These are phyloP conservation scores for Amniataba percoides DNA, from an alignment of 2,797 vertebrate genomes.

Conservation along the genomic window DNA sequence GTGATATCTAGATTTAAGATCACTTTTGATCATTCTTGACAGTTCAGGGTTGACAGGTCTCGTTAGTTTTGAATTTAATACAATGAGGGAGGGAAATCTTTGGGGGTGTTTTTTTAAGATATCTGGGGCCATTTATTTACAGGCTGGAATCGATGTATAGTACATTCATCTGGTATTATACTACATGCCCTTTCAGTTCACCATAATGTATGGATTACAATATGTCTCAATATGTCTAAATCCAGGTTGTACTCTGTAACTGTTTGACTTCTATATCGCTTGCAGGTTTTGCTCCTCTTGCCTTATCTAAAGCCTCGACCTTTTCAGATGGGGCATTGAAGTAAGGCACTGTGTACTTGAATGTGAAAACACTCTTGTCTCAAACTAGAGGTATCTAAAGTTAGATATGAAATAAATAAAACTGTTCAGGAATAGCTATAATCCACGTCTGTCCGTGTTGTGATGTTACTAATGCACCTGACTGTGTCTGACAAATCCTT, in stretches of 20 bases:
- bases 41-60: conserved; percentile 39
- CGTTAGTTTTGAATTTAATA: conserved; percentile 33
- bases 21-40: conserved; percentile 31
- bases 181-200: conserved; percentile 44
- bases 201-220: conserved; percentile 56
- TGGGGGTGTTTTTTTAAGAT: conserved; percentile 22
- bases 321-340: conserved; percentile 65
- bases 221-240: conserved; percentile 64
- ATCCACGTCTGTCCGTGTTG: conserved; percentile 44
- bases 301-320: conserved; percentile 75
- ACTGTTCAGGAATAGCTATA: conserved; percentile 73
- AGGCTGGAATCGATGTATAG: conserved; percentile 49
- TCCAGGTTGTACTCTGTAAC: conserved; percentile 75
- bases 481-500: neutral
- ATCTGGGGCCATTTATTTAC: conserved; percentile 46
- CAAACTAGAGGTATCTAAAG: conserved; percentile 78
- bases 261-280: conserved; percentile 73
- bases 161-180: conserved; percentile 64
- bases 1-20: conserved; percentile 29
- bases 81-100: neutral
- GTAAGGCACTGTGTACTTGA: conserved; percentile 81
- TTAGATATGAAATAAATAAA: conserved; percentile 79
- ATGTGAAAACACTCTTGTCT: conserved; percentile 82
- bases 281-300: conserved; percentile 78
- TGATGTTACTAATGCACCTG: conserved; percentile 24